Evolutionary conservation across 2,888 invertebrate genomes (phyloP), one percentile per base, ranked within the genome.

Genomic region (Pristionchus entomophagus): DNA sequence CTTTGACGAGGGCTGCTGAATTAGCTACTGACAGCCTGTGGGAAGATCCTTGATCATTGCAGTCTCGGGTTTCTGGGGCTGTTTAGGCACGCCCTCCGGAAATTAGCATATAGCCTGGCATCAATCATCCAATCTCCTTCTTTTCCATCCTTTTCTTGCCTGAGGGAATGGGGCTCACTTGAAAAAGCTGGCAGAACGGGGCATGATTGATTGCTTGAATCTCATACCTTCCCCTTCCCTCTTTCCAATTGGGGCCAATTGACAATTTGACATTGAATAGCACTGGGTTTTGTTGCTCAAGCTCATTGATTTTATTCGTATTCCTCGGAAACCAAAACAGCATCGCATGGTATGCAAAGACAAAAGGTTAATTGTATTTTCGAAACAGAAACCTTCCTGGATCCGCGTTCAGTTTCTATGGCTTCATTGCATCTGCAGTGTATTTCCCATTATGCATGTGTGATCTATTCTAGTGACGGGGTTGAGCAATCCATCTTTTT

Each of bases 401-500:
- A n/a, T n/a, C n/a, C n/a, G n/a, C n/a, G n/a, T n/a, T n/a, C n/a
- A n/a, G n/a, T n/a, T 26, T 3, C 56, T 10, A 0, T 26, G 12
- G 10, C 10, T 26, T 5, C 59, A 51, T n/a, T n/a, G 45, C 45
- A 10, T 14, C 29, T 59, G 8, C 22, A 59, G 6, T 59, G 56
- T 59, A 65, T 17, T 35, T 65, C 35, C 35, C 19, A 65, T 65
- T 65, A 65, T 65, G 65, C 65, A 65, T 65, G 65, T n/a, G n/a
- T 65, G 65, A 65, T 65, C 65, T 35, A 65, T 62, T n/a, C n/a
- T n/a, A n/a, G n/a, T n/a, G 29, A 62, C 38, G 2, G 26, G n/a
- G n/a, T n/a, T 41, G 73, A 73, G 73, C 73, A 73, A 73, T 73
- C 73, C 73, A 73, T 73, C 73, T 73, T 45, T 56, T 45, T 41